Conservation (phyloP, 2,113 vertebrate species). For the Actenoides hombroni region DNA sequence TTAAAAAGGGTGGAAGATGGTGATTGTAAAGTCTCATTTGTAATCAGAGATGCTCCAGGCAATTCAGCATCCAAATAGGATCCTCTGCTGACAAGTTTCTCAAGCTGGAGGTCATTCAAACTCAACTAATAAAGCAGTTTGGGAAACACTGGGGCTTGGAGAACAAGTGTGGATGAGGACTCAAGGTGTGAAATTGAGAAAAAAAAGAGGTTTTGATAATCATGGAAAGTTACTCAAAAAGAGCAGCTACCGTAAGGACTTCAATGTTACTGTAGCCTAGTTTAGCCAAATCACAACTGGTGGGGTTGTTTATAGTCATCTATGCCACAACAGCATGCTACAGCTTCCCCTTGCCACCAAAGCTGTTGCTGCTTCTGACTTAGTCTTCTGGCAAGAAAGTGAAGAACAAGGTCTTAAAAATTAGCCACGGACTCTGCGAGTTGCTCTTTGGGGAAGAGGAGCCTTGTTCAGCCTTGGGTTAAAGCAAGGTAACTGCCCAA, state of each 20-base stretch:
- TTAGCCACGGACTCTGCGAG: not conserved
- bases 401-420: not conserved
- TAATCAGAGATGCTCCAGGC: not conserved
- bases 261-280: not conserved
- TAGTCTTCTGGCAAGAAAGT: not conserved
- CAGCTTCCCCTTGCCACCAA: not conserved
- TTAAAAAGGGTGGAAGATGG: not conserved
- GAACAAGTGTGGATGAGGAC: not conserved
- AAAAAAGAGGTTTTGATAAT: not conserved
- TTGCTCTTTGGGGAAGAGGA: not conserved
- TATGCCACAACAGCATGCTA: not conserved
- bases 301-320: not conserved
- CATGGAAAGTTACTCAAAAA: constrained; percentile 27
- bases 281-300: not conserved
- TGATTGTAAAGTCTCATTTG: not conserved
- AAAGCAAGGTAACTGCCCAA: not conserved
- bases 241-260: not conserved
- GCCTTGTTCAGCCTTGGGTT: not conserved
- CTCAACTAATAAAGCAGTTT: not conserved
- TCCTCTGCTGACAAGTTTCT: not conserved
- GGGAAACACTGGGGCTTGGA: not conserved
- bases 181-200: not conserved
- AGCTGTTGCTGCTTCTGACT: not conserved
- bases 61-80: not conserved
- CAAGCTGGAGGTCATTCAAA: not conserved